A percentile compares a stretch with the other conserved stretches of the same genome.
Evolutionary conservation across 2,797 vertebrate genomes (phyloP).

Genomic region (Artibeus jamaicensis): DNA sequence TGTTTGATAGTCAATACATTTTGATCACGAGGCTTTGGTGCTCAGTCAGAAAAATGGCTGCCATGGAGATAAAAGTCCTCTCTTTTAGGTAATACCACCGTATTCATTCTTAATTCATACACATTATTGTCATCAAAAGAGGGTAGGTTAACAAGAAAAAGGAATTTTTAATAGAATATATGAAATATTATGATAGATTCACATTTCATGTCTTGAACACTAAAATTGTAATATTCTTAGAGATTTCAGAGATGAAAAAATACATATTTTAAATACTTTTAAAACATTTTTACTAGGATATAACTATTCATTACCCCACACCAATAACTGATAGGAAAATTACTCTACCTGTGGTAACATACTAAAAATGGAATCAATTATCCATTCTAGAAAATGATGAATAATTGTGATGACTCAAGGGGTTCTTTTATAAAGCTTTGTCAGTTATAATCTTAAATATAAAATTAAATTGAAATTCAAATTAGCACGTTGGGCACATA

Average conservation of each 20-base stretch:
- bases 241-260: conserved; percentile 36
- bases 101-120: background rate
- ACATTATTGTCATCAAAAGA: background rate
- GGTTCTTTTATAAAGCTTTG: conserved; percentile 2
- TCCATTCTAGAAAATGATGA: conserved; percentile 68
- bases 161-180: background rate
- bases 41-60: background rate
- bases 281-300: conserved; percentile 37
- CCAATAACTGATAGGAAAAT: conserved; percentile 73
- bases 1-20: background rate
- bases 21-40: background rate
- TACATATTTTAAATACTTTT: conserved; percentile 25
- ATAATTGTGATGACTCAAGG: conserved; percentile 1
- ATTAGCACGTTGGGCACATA: background rate
- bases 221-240: conserved; percentile 3
- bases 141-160: background rate
- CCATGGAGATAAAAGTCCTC: accelerated
- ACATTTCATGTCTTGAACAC: conserved; percentile 42
- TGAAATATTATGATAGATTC: conserved; percentile 65
- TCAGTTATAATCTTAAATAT: conserved; percentile 25
- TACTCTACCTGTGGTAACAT: conserved; percentile 59
- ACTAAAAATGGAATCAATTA: conserved; percentile 66
- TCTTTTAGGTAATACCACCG: background rate
- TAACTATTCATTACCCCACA: conserved; percentile 62
- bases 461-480: conserved; percentile 47